Percentiles rank a stretch among this genome's conserved stretches.
Evolutionary conservation across 2,888 invertebrate genomes (phyloP).

Genomic region (Octodonta nipae): DNA sequence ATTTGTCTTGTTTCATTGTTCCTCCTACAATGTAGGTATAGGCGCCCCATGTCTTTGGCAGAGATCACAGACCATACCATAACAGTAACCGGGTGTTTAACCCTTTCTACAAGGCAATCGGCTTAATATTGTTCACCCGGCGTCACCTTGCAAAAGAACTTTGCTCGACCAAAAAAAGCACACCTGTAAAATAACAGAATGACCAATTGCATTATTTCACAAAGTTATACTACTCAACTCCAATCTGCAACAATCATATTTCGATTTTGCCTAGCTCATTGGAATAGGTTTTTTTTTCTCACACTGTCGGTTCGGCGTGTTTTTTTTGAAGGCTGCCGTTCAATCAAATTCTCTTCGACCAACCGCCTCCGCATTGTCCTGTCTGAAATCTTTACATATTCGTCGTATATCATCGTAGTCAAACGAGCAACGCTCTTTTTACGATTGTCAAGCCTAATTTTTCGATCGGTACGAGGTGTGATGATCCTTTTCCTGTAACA

Average conservation of each 20-base stretch:
- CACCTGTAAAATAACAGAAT: too few relatives aligned
- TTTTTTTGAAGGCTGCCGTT: background rate
- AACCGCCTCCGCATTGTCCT: slow-evolving; percentile 2
- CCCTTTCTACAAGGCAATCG: slow-evolving; percentile 4
- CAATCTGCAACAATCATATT: slow-evolving; percentile 5
- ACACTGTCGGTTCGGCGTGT: background rate
- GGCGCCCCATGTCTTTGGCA: too few relatives aligned
- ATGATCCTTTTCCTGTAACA: slow-evolving; percentile 2
- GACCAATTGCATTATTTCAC: background rate
- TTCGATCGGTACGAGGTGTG: background rate
- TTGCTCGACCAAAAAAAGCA: too few relatives aligned
- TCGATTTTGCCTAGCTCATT: too few relatives aligned
- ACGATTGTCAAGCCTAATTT: slow-evolving; percentile 1
- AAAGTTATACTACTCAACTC: background rate
- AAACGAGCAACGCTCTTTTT: background rate
- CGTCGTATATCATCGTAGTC: background rate
- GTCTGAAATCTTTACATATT: background rate
- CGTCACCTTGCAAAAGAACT: background rate
- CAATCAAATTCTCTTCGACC: background rate
- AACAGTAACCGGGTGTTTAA: too few relatives aligned
- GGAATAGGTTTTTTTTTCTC: background rate
- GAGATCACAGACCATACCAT: too few relatives aligned
- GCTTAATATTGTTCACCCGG: slow-evolving; percentile 2
- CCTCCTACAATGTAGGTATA: too few relatives aligned
- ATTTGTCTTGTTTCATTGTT: slow-evolving; percentile 15